phyloP scores from a whole-genome alignment of 2,888 invertebrate species.

The Cephus nigrinus region DNA sequence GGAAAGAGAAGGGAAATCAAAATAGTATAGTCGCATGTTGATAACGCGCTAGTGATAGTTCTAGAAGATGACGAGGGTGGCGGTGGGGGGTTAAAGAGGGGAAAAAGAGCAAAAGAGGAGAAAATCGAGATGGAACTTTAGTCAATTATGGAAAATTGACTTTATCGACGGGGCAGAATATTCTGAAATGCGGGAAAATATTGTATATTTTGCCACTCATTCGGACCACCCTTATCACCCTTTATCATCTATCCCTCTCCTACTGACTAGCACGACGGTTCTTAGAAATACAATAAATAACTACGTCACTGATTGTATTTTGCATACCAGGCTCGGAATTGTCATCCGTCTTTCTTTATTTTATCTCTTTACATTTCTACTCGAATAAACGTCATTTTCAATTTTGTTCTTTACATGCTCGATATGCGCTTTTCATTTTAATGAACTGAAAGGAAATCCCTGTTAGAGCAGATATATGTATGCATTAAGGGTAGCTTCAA shows the following conservation, averaged over 20 bases:
- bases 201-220: too few relatives aligned
- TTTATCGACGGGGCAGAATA: neutral
- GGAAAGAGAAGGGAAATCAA: too few relatives aligned
- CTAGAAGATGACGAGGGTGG: neutral
- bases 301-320: neutral
- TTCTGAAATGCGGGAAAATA: neutral
- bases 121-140: neutral
- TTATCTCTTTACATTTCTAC: neutral
- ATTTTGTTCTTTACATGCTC: neutral
- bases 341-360: neutral
- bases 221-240: too few relatives aligned
- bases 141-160: neutral
- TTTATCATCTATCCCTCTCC: neutral
- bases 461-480: too few relatives aligned
- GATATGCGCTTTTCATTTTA: neutral
- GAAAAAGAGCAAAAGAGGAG: neutral
- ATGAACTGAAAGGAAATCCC: neutral
- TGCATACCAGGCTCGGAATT: neutral
- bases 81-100: too few relatives aligned
- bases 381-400: neutral
- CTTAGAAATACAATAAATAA: neutral
- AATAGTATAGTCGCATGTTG: too few relatives aligned
- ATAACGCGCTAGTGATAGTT: conserved; percentile 9
- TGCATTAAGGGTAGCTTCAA: too few relatives aligned
- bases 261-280: neutral